These are phyloP conservation scores for Xylocopa sonorina DNA, from an alignment of 1,140 invertebrate species.

Conservation along the genomic window DNA sequence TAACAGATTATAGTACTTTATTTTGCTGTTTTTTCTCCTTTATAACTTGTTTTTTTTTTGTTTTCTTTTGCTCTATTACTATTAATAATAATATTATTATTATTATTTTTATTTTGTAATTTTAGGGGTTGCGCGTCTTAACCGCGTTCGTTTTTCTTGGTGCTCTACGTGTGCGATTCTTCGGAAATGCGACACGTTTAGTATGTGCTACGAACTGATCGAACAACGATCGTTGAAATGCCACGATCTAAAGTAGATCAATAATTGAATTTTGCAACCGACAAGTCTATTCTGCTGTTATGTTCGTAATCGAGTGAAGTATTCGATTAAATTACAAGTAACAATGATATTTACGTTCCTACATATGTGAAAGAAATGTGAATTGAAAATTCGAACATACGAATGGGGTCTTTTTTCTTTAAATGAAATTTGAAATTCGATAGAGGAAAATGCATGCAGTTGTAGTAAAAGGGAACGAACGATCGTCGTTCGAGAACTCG, in stretches of 20 bases:
- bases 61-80: constrained; percentile 27
- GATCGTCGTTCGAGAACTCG: background rate
- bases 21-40: constrained; percentile 51
- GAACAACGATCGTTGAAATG: background rate
- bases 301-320: too few relatives aligned
- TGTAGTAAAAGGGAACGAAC: background rate
- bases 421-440: too few relatives aligned
- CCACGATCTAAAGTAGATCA: too few relatives aligned
- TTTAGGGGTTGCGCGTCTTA: constrained; percentile 42
- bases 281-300: too few relatives aligned
- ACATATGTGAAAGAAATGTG: too few relatives aligned
- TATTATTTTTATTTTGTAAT: constrained; percentile 40
- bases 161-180: constrained; percentile 27
- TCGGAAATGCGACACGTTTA: background rate
- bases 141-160: constrained; percentile 53
- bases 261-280: too few relatives aligned
- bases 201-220: background rate
- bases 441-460: too few relatives aligned
- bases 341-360: too few relatives aligned
- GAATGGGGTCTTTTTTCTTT: too few relatives aligned
- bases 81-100: constrained; percentile 17
- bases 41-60: constrained; percentile 42
- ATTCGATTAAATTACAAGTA: too few relatives aligned
- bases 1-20: constrained; percentile 57
- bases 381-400: too few relatives aligned